Evolutionary conservation across 2,797 vertebrate species (phyloP).

Genomic region (Silurus aristotelis): DNA sequence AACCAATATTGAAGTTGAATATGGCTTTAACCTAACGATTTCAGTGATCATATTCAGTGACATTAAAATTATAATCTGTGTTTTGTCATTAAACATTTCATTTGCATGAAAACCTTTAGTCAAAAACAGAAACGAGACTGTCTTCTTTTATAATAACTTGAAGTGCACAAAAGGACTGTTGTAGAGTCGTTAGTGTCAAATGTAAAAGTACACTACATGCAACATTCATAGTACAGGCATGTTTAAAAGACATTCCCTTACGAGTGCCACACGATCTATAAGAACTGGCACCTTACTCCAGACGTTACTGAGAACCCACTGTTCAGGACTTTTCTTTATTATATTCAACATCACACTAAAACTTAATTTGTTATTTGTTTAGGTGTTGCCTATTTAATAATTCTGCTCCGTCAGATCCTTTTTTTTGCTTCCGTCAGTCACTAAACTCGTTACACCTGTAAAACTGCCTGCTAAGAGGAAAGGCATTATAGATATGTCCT

Average conservation of each 20-base stretch:
- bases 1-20: not conserved
- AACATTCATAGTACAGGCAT: not conserved
- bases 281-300: not conserved
- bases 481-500: conserved; percentile 33
- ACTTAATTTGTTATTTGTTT: not conserved
- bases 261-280: not conserved
- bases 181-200: no score
- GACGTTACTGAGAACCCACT: not conserved
- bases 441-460: conserved; percentile 47
- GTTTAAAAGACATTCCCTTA: not conserved
- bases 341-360: not conserved
- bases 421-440: conserved; percentile 9
- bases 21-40: not conserved
- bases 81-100: not conserved
- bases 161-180: not conserved
- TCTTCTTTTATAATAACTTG: not conserved
- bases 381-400: conserved; percentile 7
- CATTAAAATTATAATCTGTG: not conserved
- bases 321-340: not conserved
- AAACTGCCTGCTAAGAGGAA: conserved; percentile 1
- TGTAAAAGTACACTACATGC: not conserved
- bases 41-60: not conserved
- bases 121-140: not conserved
- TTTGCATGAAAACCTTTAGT: no score
- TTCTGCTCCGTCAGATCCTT: not conserved